Percentiles rank a stretch among this genome's conserved stretches.
Evolutionary conservation across 2,888 invertebrate genomes (phyloP).

Genomic region (Hirtodrosophila duncani): DNA sequence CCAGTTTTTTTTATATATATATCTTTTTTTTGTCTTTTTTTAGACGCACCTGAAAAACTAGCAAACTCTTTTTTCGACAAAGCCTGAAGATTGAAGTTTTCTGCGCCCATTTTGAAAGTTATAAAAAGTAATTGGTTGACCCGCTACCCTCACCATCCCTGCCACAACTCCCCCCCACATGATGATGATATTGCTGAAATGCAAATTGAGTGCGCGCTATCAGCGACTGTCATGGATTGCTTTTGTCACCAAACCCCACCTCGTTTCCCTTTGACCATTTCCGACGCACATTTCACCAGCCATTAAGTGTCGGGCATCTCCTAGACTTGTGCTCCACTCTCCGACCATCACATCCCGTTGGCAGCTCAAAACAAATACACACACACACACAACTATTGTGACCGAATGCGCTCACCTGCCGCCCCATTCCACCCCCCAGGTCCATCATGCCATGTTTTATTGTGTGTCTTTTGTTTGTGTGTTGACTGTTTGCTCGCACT

Average conservation of each 20-base stretch:
- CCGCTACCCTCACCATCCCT: conserved; percentile 37
- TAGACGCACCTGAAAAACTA: conserved; percentile 49
- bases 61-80: conserved; percentile 43
- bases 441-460: conserved; percentile 11
- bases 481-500: conserved; percentile 10
- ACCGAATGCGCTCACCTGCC: conserved; percentile 41
- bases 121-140: conserved; percentile 68
- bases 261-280: background rate
- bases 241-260: background rate
- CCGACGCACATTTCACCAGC: background rate
- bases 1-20: conserved; percentile 31
- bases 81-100: conserved; percentile 66
- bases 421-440: conserved; percentile 8
- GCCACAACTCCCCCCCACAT: conserved; percentile 20
- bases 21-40: conserved; percentile 17
- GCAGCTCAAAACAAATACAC: background rate
- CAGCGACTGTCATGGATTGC: conserved; percentile 51
- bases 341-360: background rate
- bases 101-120: conserved; percentile 71
- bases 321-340: background rate
- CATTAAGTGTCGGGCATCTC: conserved; percentile 4
- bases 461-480: conserved; percentile 15
- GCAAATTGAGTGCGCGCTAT: conserved; percentile 71
- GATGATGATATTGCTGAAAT: conserved; percentile 39
- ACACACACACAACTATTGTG: conserved; percentile 9